Percentiles rank a stretch among this genome's conserved stretches.
phyloP scores from a whole-genome alignment of 2,888 invertebrate genomes.

The Lasioglossum villosulum region DNA sequence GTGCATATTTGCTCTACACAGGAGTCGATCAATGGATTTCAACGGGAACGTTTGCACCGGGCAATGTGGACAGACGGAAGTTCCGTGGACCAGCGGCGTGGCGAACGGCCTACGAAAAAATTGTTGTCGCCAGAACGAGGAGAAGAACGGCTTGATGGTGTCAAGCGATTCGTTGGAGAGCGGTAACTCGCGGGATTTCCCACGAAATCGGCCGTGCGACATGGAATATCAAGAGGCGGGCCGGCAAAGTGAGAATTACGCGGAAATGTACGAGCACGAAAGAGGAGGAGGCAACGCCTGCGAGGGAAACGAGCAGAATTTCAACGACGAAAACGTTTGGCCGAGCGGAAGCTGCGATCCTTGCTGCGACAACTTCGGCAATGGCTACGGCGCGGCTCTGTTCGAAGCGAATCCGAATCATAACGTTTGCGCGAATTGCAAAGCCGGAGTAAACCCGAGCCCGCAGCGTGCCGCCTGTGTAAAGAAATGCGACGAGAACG shows the following conservation, averaged over 20 bases:
- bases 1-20: slow-evolving; percentile 24
- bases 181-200: too few relatives aligned
- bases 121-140: background rate
- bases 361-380: slow-evolving; percentile 2
- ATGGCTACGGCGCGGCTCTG: slow-evolving; percentile 3
- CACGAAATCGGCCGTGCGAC: background rate
- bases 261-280: slow-evolving; percentile 23
- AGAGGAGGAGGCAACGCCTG: slow-evolving; percentile 14
- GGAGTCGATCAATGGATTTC: slow-evolving; percentile 39
- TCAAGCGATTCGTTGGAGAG: slow-evolving; percentile 23
- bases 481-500: background rate
- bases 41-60: slow-evolving; percentile 28
- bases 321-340: slow-evolving; percentile 15
- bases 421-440: slow-evolving; percentile 16
- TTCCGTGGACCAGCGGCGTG: background rate
- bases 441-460: slow-evolving; percentile 36
- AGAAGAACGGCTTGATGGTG: background rate
- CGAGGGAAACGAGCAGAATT: slow-evolving; percentile 13
- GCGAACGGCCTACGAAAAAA: slow-evolving; percentile 2
- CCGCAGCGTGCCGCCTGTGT: slow-evolving; percentile 9
- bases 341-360: background rate
- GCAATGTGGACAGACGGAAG: slow-evolving; percentile 21
- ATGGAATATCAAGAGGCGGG: background rate
- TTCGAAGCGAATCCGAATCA: slow-evolving; percentile 25
- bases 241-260: slow-evolving; percentile 31